Percentiles rank a stretch among this genome's conserved stretches.
Evolutionary conservation across 2,113 vertebrate genomes (phyloP).

Genomic region (Peucedramus taeniatus): DNA sequence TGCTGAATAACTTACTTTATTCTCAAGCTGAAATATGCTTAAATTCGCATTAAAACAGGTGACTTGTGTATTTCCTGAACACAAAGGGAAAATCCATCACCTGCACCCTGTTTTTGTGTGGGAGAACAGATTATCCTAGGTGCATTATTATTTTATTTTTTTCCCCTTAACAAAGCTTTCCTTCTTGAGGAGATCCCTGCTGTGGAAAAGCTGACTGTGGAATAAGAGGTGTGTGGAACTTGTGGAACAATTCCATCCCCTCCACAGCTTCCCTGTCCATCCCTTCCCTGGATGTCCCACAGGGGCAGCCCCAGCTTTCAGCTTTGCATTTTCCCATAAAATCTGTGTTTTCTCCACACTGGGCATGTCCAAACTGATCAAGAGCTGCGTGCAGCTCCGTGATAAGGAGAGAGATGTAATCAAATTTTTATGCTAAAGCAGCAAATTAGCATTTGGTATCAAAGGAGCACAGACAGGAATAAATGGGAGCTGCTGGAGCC

Average conservation of each 20-base stretch:
- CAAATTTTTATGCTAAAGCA: constrained; percentile 51
- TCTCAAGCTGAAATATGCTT: constrained; percentile 46
- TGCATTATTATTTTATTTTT: not conserved
- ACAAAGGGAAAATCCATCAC: constrained; percentile 19
- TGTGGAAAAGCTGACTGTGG: not conserved
- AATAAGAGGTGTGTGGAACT: not conserved
- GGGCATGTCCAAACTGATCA: constrained; percentile 19
- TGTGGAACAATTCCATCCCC: not conserved
- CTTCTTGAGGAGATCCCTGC: not conserved
- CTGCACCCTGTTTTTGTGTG: not conserved
- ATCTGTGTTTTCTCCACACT: not conserved
- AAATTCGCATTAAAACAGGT: constrained; percentile 48
- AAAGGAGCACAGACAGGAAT: constrained; percentile 38
- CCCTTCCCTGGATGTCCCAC: not conserved
- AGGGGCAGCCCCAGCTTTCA: not conserved
- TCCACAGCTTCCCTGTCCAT: not conserved
- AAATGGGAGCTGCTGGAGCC: constrained; percentile 26
- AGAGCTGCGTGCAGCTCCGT: not conserved
- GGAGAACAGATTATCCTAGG: not conserved
- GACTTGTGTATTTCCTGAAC: constrained; percentile 26
- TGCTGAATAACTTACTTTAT: constrained; percentile 41
- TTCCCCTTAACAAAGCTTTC: not conserved
- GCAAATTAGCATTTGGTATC: constrained; percentile 62
- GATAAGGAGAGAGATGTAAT: constrained; percentile 55
- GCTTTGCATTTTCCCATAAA: not conserved